Conservation (phyloP, 2,888 invertebrate genomes). For the Andrena fulva region DNA sequence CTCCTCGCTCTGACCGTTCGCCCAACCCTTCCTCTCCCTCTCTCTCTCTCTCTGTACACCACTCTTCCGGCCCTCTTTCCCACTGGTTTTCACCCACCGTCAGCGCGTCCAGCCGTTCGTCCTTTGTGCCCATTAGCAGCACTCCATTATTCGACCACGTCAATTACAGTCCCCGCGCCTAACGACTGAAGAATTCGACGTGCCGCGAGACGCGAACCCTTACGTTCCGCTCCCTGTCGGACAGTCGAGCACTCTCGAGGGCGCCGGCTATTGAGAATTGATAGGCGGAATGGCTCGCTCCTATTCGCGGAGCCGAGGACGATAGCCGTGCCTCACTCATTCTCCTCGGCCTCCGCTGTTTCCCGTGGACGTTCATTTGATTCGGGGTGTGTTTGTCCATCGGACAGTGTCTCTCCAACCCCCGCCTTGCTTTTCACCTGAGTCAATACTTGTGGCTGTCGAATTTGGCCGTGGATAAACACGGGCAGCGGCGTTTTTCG, state of each 20-base stretch:
- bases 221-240: conserved; percentile 48
- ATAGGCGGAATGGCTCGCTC: conserved; percentile 56
- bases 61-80: neutral
- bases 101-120: conserved; percentile 46
- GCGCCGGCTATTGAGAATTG: conserved; percentile 46
- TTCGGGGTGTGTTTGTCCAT: conserved; percentile 35
- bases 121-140: conserved; percentile 69
- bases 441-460: conserved; percentile 56
- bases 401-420: neutral
- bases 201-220: conserved; percentile 56
- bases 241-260: conserved; percentile 56
- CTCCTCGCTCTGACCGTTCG: conserved; percentile 66
- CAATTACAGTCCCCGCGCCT: conserved; percentile 70
- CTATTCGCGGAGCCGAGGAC: conserved; percentile 29
- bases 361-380: conserved; percentile 47
- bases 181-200: conserved; percentile 72
- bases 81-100: conserved; percentile 49
- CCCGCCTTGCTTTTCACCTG: conserved; percentile 34
- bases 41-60: conserved; percentile 8
- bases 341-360: conserved; percentile 11
- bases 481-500: conserved; percentile 15
- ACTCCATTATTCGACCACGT: conserved; percentile 73
- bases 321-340: neutral
- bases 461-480: conserved; percentile 47
- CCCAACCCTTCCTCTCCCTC: conserved; percentile 33